Evolutionary conservation across 2,113 vertebrate species (phyloP).

Genomic region (Rhagologus leucostigma): DNA sequence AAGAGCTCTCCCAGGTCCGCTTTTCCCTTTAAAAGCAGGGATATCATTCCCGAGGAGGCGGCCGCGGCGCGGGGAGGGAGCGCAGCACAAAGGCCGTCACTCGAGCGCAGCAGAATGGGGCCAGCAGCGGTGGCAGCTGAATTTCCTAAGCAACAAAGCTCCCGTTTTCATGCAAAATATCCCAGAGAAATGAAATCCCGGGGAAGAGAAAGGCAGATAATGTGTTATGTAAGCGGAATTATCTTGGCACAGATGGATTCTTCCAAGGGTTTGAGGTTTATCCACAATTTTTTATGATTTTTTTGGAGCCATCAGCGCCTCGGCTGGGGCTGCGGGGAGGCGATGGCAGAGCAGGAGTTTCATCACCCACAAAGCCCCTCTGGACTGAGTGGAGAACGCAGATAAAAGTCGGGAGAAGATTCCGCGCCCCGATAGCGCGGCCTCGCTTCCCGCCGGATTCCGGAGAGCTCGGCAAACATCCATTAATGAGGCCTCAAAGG

Average conservation of each 20-base stretch:
- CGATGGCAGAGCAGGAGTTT: neutral
- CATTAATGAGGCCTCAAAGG: neutral
- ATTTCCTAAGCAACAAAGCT: constrained; percentile 55
- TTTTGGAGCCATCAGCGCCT: neutral
- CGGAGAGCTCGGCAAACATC: neutral
- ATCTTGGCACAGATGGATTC: neutral
- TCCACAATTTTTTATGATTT: rapidly evolving
- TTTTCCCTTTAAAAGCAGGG: neutral
- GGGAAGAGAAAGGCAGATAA: constrained; percentile 26
- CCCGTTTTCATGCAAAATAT: constrained; percentile 66
- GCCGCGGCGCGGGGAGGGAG: neutral
- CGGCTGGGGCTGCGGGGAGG: neutral
- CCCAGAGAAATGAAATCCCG: constrained; percentile 34
- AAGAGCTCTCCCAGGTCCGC: neutral
- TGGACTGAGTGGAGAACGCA: neutral
- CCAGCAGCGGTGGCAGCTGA: neutral
- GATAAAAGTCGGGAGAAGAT: neutral
- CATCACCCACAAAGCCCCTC: neutral
- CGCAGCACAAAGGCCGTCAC: constrained; percentile 14
- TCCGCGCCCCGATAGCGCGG: rapidly evolving
- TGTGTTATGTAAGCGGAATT: constrained; percentile 57
- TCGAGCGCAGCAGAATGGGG: neutral
- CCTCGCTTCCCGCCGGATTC: neutral
- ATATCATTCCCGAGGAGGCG: neutral
- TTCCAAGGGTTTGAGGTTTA: neutral